Evolutionary conservation across 2,888 invertebrate genomes (phyloP).

Genomic region (Ephialtes manifestator): DNA sequence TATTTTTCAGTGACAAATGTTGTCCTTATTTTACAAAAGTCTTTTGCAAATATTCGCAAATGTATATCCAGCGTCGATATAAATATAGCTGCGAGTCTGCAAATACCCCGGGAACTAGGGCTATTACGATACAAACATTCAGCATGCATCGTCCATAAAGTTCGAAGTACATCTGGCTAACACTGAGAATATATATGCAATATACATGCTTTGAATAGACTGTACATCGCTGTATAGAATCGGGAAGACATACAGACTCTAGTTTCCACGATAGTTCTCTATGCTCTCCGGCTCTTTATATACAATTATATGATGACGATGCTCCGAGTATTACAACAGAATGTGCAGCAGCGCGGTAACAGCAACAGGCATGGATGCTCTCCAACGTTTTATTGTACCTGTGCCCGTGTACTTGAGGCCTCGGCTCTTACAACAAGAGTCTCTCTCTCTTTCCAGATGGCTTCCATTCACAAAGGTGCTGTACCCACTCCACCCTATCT

Average conservation of each 20-base stretch:
- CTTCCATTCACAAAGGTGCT: constrained; percentile 42
- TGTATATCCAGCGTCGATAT: not conserved
- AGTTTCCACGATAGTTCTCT: constrained; percentile 51
- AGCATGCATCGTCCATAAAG: constrained; percentile 16
- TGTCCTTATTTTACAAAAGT: too few species aligned
- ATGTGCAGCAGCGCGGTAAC: constrained; percentile 13
- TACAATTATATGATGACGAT: constrained; percentile 37
- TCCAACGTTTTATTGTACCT: constrained; percentile 5
- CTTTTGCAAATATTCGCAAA: too few species aligned
- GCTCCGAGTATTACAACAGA: constrained; percentile 20
- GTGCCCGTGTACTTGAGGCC: constrained; percentile 20
- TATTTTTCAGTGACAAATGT: too few species aligned
- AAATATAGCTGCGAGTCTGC: constrained; percentile 1
- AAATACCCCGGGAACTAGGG: constrained; percentile 5
- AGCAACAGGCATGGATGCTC: constrained; percentile 19
- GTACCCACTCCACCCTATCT: not conserved
- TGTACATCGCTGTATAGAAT: not conserved
- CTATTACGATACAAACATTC: not conserved
- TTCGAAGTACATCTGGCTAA: constrained; percentile 34
- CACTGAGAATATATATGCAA: constrained; percentile 17
- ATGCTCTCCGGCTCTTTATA: constrained; percentile 15
- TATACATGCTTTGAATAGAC: not conserved
- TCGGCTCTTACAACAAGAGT: constrained; percentile 24
- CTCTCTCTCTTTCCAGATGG: constrained; percentile 24
- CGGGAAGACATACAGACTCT: constrained; percentile 20